phyloP scores from a whole-genome alignment of 2,113 vertebrate genomes.

The Bufo gargarizans region DNA sequence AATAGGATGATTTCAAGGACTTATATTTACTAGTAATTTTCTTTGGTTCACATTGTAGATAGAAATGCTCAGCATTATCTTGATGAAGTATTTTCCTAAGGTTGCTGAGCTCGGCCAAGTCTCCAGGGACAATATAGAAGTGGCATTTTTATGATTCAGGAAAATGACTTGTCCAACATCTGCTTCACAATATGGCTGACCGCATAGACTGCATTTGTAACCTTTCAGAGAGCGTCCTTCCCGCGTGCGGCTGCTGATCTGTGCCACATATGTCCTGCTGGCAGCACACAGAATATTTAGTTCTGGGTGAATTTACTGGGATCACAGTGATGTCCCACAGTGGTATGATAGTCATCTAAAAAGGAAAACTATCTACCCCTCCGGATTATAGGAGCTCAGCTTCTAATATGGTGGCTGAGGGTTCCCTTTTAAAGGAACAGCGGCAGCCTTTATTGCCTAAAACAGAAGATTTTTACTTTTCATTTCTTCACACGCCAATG shows the following conservation, averaged over 20 bases:
- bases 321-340: no score
- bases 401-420: no score
- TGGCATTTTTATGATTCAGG: conserved; percentile 69
- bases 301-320: no score
- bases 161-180: conserved; percentile 68
- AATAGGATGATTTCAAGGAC: no score
- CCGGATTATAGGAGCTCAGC: no score
- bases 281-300: background rate
- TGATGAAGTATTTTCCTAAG: conserved; percentile 63
- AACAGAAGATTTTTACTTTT: no score
- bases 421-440: no score
- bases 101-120: conserved; percentile 66
- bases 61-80: conserved; percentile 52
- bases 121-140: conserved; percentile 65
- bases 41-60: background rate
- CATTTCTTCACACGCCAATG: no score
- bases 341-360: no score
- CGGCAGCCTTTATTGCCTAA: no score
- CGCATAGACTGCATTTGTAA: conserved; percentile 70
- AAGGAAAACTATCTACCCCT: no score
- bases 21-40: no score
- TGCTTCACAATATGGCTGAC: conserved; percentile 70
- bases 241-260: background rate
- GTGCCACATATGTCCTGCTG: background rate
- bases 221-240: background rate